A percentile compares a stretch with the other conserved stretches of the same genome.
phyloP scores from a whole-genome alignment of 2,113 vertebrate species.

The Megalops atlanticus region DNA sequence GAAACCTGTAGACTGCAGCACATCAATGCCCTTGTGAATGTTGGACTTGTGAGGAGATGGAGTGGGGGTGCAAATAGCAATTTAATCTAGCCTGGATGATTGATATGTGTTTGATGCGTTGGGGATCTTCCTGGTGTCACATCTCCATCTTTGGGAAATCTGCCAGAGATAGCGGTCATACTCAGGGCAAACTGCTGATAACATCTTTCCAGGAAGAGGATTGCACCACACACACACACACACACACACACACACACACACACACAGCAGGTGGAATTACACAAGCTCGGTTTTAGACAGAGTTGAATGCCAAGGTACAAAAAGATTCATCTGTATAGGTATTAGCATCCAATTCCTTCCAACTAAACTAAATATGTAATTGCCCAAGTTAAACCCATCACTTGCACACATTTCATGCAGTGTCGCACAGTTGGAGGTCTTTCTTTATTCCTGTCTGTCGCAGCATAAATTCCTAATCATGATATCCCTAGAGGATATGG shows the following conservation, averaged over 20 bases:
- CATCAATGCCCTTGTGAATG: constrained; percentile 50
- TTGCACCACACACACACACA: neutral
- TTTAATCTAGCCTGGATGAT: constrained; percentile 61
- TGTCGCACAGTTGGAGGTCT: constrained; percentile 19
- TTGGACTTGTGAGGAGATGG: constrained; percentile 40
- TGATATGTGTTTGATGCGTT: constrained; percentile 53
- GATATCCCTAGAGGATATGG: neutral
- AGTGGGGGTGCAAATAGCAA: constrained; percentile 38
- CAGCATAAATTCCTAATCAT: constrained; percentile 16
- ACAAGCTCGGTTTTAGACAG: constrained; percentile 46
- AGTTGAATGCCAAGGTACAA: constrained; percentile 35
- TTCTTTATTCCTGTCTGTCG: constrained; percentile 19
- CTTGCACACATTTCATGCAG: constrained; percentile 22
- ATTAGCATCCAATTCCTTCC: constrained; percentile 12
- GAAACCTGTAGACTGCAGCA: neutral
- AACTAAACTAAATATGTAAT: constrained; percentile 16
- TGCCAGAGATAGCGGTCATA: constrained; percentile 63
- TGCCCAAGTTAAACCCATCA: constrained; percentile 3
- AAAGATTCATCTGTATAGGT: constrained; percentile 35
- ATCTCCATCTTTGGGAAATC: constrained; percentile 64
- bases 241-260: too few species aligned
- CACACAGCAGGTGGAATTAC: constrained; percentile 36
- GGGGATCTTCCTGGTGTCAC: constrained; percentile 59
- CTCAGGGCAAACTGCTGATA: constrained; percentile 45
- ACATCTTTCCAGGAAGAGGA: constrained; percentile 12